Base-by-base conservation (phyloP, 1,140 invertebrate genomes). In the Anastrepha ludens region DNA sequence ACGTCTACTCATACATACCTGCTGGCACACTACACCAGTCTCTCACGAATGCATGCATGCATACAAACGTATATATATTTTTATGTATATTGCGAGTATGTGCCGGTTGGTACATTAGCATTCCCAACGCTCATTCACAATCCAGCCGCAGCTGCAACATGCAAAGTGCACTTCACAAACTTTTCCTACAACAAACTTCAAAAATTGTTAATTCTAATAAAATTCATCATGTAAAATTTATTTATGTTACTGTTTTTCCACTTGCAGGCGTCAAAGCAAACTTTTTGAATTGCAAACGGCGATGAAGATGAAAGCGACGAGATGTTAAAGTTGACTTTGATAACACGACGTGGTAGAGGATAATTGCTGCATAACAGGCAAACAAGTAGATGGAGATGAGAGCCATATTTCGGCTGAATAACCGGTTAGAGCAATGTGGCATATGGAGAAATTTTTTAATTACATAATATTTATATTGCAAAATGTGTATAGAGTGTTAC, bases 181-280 rank as follows among this genome's bases (percentile, higher is more conserved):
- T 74, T 74, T 74, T 74, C 47, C 70, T 41, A 47, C 70, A 74
- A 50, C 70, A 17, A 74, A 74, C 70, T 74, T 74, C 70, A 74
- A 74, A 70, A 74, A 74, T 74, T 47, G 70, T 50, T 29, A 74
- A 74, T 74, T 74, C 70, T 74, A 74, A 74, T 74, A 74, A 74
- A 74, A 74, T 74, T 47, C 70, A 74, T 74, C 70, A 74, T 74
- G 70, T 74, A 74, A 74, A 41, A 74, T 74, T 74, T 74, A 74
- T 74, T 74, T 74, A n/a, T 47, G 70, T 47, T 47, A 74, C 39
- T 47, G 70, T 74, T 74, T 74, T 74, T 74, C 70, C 70, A 74
- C 39, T 74, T 74, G 70, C 70, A 74, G 70, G 70, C 70, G 70
- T 47, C 70, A 74, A 74, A 29, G 70, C 70, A 74, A 50, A 74